Base-by-base conservation (phyloP, 2,888 invertebrate species). In the Tridacna gigas region DNA sequence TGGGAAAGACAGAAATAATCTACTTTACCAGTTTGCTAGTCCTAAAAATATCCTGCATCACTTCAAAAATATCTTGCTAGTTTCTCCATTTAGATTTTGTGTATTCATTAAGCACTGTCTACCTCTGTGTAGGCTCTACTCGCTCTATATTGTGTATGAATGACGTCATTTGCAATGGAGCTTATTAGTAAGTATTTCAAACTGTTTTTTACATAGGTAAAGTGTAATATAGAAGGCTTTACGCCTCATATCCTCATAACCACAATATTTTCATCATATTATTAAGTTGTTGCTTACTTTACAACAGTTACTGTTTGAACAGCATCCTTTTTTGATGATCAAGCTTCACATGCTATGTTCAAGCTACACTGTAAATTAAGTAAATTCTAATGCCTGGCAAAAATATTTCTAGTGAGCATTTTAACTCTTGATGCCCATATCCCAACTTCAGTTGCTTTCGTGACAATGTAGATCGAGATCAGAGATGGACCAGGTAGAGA, bases 11-110 rank as follows among this genome's bases (percentile, higher is more conserved):
- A 9, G 28, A 71, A 71, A 71, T 71, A 71, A 71, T 51, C 48
- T 25, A 22, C n/a, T 45, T 67, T 71, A 71, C 71, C 71, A 71
- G 71, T 51, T 51, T 51, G 71, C 47, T 71, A 71, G 71, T 48
- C 71, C 71, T 69, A 71, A 71, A 71, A 51, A 71, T 71, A 71
- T 71, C 71, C 71, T 25, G 18, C 45, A 26, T 22, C 51, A 25
- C 71, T 71, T 71, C 71, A 71, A 71, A 71, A 51, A 71, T 71
- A 71, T 71, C 71, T 26, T 51, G 18, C 48, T 48, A 13, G 13
- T 18, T 71, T 71, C 71, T 71, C 71, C 71, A 71, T 71, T 71
- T 71, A 71, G 71, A 71, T 71, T 51, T 47, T 71, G 71, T 71
- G 71, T 71, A 71, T 71, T 71, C 71, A 71, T 47, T 71, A 25